These are phyloP conservation scores for Tachycineta bicolor DNA, from an alignment of 2,113 vertebrate species.

Conservation along the genomic window DNA sequence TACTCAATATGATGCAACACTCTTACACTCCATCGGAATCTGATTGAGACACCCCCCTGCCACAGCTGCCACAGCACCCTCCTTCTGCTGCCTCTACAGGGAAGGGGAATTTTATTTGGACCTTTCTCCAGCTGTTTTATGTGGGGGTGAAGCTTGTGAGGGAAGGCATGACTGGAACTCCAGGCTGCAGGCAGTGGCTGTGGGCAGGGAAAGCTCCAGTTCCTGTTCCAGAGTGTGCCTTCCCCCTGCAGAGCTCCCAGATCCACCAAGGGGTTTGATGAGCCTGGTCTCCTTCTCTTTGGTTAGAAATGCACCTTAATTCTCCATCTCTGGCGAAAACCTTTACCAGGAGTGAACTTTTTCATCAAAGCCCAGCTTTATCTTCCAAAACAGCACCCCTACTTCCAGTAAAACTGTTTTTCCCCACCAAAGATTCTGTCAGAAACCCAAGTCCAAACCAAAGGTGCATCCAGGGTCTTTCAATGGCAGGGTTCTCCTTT, in stretches of 20 bases:
- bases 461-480: accelerated
- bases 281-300: not conserved
- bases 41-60: not conserved
- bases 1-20: slow-evolving; percentile 1
- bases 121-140: not conserved
- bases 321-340: not conserved
- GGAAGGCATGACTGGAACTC: not conserved
- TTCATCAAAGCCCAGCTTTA: not conserved
- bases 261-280: not conserved
- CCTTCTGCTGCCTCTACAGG: not conserved
- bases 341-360: not conserved
- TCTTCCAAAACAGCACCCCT: not conserved
- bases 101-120: not conserved
- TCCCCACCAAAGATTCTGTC: not conserved
- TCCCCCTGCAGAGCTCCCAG: not conserved
- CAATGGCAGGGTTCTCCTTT: not conserved
- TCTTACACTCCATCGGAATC: not conserved
- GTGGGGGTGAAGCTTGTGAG: not conserved
- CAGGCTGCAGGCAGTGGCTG: not conserved
- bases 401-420: not conserved
- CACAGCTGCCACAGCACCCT: not conserved
- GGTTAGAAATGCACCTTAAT: not conserved
- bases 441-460: not conserved
- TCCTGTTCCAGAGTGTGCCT: not conserved
- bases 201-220: not conserved